Evolutionary conservation across 2,888 invertebrate species (phyloP).

Genomic region (Callosobruchus maculatus): DNA sequence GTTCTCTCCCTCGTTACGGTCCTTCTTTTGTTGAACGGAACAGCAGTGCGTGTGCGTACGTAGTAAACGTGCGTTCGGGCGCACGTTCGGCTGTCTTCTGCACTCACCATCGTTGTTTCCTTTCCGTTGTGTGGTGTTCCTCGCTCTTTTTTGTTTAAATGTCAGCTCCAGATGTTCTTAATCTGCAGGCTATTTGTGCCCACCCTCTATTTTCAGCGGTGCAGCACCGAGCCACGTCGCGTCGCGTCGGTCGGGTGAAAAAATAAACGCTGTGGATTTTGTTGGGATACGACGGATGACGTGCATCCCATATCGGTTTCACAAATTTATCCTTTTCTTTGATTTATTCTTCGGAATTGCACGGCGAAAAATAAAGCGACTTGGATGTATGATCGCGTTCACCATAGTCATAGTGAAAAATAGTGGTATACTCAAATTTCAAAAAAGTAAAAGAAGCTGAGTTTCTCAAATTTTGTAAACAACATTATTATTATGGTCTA

Average conservation of each 20-base stretch:
- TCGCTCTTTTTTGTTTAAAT: conserved; percentile 50
- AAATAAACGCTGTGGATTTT: background rate
- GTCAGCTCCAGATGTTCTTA: conserved; percentile 54
- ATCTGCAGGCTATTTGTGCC: conserved; percentile 46
- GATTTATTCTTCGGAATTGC: background rate
- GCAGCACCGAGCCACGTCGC: background rate
- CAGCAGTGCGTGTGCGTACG: conserved; percentile 29
- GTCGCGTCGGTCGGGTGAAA: background rate
- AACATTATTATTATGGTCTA: no score
- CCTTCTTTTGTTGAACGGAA: conserved; percentile 4
- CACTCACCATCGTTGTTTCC: conserved; percentile 31
- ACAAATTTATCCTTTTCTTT: no score
- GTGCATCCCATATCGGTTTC: background rate
- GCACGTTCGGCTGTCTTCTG: conserved; percentile 34
- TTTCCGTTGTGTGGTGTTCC: conserved; percentile 13
- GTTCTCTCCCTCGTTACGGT: background rate
- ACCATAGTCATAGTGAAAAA: no score
- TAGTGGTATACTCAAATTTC: no score
- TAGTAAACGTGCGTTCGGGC: background rate
- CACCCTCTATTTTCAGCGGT: conserved; percentile 26
- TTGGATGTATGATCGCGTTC: no score
- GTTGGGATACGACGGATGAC: background rate
- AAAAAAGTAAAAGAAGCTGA: no score
- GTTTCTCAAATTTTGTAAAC: no score
- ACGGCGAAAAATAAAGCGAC: no score